Evolutionary conservation across 2,113 vertebrate genomes (phyloP).

Genomic region (Salvator merianae): DNA sequence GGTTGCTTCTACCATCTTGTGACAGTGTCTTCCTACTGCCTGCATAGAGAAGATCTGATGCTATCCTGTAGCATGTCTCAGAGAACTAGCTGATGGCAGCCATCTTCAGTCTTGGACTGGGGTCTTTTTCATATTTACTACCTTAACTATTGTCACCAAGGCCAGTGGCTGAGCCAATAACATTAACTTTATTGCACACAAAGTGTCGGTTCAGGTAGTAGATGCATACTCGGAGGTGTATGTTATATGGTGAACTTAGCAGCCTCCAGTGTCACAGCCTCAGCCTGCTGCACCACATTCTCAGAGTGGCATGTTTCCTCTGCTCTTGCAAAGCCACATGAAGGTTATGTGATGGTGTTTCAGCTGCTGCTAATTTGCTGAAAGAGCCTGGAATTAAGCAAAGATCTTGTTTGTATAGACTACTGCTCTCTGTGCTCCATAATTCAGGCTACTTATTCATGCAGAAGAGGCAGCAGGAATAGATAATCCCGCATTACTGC

Average conservation of each 20-base stretch:
- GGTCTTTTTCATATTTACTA: neutral
- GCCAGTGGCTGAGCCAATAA: too few species aligned
- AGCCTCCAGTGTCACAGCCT: neutral
- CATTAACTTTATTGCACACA: neutral
- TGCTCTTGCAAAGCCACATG: neutral
- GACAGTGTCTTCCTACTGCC: neutral
- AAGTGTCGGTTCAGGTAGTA: neutral
- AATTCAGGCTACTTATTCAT: constrained; percentile 2
- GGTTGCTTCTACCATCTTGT: neutral
- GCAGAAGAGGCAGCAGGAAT: constrained; percentile 5
- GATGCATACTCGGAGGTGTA: neutral
- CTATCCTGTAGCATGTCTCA: neutral
- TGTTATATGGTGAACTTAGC: too few species aligned
- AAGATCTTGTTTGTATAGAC: constrained; percentile 1
- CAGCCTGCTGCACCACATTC: neutral
- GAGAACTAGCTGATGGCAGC: neutral
- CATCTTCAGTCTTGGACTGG: neutral
- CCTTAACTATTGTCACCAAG: neutral
- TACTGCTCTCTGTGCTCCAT: neutral
- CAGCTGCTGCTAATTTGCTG: neutral
- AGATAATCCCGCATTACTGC: constrained; percentile 12
- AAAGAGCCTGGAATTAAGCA: neutral
- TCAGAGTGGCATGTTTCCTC: too few species aligned
- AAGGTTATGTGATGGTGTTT: neutral
- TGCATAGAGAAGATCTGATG: neutral